phyloP scores from a whole-genome alignment of 2,113 vertebrate species.

The Calyptomena viridis region DNA sequence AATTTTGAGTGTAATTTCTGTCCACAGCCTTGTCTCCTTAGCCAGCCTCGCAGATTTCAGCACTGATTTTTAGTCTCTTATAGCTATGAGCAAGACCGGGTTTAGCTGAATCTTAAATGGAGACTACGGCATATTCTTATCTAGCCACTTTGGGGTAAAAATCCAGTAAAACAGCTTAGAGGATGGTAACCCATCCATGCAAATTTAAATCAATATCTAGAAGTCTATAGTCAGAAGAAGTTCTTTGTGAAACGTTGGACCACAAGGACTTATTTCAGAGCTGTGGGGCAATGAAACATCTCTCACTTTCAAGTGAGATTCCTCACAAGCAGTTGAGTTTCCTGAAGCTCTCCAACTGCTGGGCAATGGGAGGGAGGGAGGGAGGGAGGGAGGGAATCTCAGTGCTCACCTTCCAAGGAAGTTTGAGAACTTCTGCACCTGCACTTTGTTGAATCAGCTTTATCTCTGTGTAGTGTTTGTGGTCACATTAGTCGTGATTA shows the following conservation, averaged over 20 bases:
- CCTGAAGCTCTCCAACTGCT: background rate
- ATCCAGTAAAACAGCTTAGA: background rate
- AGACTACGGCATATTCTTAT: fast-evolving
- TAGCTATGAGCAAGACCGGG: background rate
- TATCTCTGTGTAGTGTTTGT: background rate
- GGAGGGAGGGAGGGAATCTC: background rate
- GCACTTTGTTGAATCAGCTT: background rate
- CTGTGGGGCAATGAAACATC: background rate
- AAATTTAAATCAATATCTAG: background rate
- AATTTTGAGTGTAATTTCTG: background rate
- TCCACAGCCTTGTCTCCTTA: background rate
- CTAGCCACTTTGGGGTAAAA: background rate
- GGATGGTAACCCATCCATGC: background rate
- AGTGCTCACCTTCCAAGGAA: background rate
- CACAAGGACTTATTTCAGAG: background rate
- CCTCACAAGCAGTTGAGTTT: background rate
- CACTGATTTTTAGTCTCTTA: background rate
- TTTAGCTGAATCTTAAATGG: background rate
- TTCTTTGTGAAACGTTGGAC: background rate
- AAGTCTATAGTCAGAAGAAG: background rate
- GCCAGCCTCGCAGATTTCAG: background rate
- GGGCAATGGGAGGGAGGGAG: background rate
- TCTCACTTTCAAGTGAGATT: background rate
- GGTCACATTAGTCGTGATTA: background rate
- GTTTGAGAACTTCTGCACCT: background rate